phyloP scores from a whole-genome alignment of 2,113 vertebrate genomes.

The Okapia johnstoni region DNA sequence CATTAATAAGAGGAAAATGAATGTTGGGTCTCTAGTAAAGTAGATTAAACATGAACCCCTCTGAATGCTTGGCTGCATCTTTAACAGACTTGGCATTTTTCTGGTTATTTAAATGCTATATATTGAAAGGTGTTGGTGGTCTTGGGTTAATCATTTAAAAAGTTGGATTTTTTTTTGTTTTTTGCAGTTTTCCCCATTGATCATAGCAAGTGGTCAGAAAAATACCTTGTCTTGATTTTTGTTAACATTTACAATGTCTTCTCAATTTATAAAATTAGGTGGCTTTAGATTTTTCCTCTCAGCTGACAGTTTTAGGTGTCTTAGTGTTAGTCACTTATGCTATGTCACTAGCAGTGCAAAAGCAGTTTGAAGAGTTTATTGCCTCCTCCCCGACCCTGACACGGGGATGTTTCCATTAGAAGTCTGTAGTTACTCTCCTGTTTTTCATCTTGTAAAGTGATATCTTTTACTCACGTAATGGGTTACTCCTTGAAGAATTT shows the following conservation, averaged over 20 bases:
- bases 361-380: not conserved
- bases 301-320: not conserved
- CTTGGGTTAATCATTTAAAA: slow-evolving; percentile 81
- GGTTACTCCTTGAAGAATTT: not conserved
- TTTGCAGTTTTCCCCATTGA: slow-evolving; percentile 67
- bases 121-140: slow-evolving; percentile 79
- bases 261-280: not conserved
- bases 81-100: slow-evolving; percentile 85
- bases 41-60: slow-evolving; percentile 83
- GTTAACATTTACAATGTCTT: slow-evolving; percentile 12
- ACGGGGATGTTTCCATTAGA: not conserved
- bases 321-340: not conserved
- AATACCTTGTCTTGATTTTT: slow-evolving; percentile 31
- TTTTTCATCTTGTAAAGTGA: not conserved
- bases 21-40: slow-evolving; percentile 85
- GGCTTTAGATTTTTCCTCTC: not conserved
- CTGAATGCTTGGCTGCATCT: slow-evolving; percentile 84
- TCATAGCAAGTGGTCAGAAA: slow-evolving; percentile 66
- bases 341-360: not conserved
- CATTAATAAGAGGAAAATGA: slow-evolving; percentile 89
- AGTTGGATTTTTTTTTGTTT: slow-evolving; percentile 59
- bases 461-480: not conserved
- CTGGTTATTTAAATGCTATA: slow-evolving; percentile 79
- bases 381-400: not conserved
- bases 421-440: not conserved